Evolutionary conservation across 2,797 vertebrate species (phyloP).

Genomic region (Enteromius radiatus): DNA sequence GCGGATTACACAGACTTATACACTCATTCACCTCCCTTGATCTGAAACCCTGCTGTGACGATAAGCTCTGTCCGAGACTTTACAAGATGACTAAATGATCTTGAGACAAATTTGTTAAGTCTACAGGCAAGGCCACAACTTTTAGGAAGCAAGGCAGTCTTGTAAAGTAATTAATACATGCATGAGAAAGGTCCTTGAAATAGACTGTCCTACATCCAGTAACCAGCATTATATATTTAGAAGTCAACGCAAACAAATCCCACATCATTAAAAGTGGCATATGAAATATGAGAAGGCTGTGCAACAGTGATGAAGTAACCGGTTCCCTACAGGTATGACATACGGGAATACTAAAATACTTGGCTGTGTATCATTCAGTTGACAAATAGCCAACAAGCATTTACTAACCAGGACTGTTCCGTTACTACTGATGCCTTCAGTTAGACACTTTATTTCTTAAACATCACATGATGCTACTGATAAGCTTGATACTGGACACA

Average conservation of each 20-base stretch:
- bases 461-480: not conserved
- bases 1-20: conserved; percentile 20
- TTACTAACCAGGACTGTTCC: not conserved
- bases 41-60: conserved; percentile 11
- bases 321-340: not conserved
- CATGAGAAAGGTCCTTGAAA: conserved; percentile 46
- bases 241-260: conserved; percentile 2
- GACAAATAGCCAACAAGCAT: not conserved
- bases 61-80: conserved; percentile 14
- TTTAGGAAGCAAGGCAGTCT: conserved; percentile 14
- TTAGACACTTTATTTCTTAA: not conserved
- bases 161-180: conserved; percentile 45
- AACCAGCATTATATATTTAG: conserved; percentile 33
- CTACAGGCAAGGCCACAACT: not conserved
- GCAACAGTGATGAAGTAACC: not conserved
- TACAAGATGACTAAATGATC: conserved; percentile 7
- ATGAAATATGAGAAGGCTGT: conserved; percentile 17
- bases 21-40: conserved; percentile 36
- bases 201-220: conserved; percentile 54
- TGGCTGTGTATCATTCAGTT: not conserved
- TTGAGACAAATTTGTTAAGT: not conserved
- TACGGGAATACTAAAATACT: not conserved
- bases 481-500: conserved; percentile 4
- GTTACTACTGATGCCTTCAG: not conserved
- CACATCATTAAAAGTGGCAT: not conserved